Evolutionary conservation across 30 jellyfish, hydroid and myxozoan species (phyloP).

Genomic region (Hydractinia symbiolongicarpus): DNA sequence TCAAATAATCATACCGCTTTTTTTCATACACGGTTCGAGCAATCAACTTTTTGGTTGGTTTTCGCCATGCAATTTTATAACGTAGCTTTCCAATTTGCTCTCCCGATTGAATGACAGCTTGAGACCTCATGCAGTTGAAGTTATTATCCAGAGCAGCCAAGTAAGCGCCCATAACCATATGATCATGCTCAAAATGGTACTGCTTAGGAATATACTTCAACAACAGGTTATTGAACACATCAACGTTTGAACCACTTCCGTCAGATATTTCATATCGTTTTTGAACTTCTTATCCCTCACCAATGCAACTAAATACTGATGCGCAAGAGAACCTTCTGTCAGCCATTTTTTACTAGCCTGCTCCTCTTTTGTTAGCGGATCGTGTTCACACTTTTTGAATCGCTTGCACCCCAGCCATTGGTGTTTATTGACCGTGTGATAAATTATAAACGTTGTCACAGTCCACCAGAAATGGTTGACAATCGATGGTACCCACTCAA

Average conservation of each 20-base stretch:
- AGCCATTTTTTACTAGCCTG: background rate
- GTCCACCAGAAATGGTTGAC: conserved; percentile 11
- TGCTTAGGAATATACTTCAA: conserved; percentile 7
- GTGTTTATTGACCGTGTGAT: conserved; percentile 9
- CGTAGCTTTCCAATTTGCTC: background rate
- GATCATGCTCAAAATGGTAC: conserved; percentile 12
- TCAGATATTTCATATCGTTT: background rate
- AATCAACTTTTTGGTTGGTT: background rate
- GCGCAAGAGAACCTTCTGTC: conserved; percentile 3
- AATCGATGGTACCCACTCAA: conserved; percentile 17
- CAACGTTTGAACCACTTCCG: background rate
- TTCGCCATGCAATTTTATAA: conserved; percentile 11
- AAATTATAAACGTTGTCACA: background rate
- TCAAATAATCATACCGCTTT: background rate
- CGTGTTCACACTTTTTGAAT: conserved; percentile 8
- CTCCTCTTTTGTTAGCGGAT: background rate
- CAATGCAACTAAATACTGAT: background rate
- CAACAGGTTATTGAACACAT: background rate
- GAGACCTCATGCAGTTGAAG: background rate
- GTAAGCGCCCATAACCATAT: conserved; percentile 9
- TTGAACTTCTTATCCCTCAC: background rate
- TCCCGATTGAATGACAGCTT: background rate
- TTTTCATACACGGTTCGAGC: conserved; percentile 11
- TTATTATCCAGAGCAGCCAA: conserved; percentile 1
- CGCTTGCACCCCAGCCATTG: background rate